phyloP scores from a whole-genome alignment of 1,140 invertebrate genomes.

The Conopomorpha cramerella region DNA sequence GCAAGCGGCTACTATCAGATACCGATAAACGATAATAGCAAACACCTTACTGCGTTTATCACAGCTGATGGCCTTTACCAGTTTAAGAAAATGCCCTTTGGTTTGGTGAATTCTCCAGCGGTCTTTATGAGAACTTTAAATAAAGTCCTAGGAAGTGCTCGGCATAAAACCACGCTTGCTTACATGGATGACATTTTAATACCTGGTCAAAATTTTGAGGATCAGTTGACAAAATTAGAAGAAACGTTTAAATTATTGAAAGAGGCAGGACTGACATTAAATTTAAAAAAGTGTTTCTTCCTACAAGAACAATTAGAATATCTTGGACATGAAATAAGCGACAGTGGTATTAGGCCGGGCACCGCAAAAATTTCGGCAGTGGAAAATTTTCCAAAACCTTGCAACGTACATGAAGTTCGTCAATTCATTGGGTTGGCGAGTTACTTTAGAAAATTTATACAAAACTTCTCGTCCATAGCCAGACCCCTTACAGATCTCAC shows the following conservation, averaged over 20 bases:
- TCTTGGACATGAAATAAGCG: conserved; percentile 1
- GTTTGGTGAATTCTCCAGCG: conserved; percentile 8
- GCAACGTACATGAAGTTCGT: conserved; percentile 13
- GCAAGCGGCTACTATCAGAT: no score
- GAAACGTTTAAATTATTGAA: conserved; percentile 4
- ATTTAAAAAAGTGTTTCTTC: conserved; percentile 7
- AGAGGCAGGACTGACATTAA: conserved; percentile 6
- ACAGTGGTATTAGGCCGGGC: conserved; percentile 5
- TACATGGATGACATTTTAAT: conserved; percentile 18
- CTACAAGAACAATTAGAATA: conserved; percentile 8
- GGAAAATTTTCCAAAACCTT: conserved; percentile 16
- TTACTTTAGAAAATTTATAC: conserved; percentile 26
- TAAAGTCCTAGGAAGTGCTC: conserved; percentile 9
- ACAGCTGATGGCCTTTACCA: conserved; percentile 22
- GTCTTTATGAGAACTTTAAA: no score
- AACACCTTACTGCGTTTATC: conserved; percentile 19
- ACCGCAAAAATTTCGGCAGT: conserved; percentile 9
- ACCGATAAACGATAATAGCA: no score
- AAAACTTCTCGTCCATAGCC: conserved; percentile 15
- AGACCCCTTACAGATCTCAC: conserved; percentile 15
- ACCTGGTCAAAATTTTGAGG: conserved; percentile 7
- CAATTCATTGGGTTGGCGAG: conserved; percentile 13
- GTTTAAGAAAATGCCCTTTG: conserved; percentile 15
- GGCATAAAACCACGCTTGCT: conserved; percentile 7
- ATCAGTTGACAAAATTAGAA: conserved; percentile 3